A percentile compares a stretch with the other conserved stretches of the same genome.
These are phyloP conservation scores for Vandiemenella viatica DNA, from an alignment of 2,888 invertebrate species.

Conservation along the genomic window DNA sequence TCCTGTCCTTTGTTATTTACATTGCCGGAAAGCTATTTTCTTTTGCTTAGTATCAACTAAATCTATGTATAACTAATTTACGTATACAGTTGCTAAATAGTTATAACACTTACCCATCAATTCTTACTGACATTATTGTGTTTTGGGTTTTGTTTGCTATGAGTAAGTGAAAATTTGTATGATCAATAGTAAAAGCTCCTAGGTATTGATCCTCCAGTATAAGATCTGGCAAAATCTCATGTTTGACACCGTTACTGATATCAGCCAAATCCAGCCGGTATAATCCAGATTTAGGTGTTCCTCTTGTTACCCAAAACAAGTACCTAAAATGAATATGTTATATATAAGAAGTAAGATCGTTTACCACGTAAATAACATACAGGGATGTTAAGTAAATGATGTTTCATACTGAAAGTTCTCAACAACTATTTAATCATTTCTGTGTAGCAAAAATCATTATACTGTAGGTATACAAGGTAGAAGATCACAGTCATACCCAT, in stretches of 20 bases:
- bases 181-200: conserved; percentile 72
- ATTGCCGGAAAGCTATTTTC: too few species aligned
- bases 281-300: conserved; percentile 42
- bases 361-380: background rate
- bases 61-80: too few species aligned
- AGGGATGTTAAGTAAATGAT: background rate
- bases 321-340: conserved; percentile 47
- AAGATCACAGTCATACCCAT: conserved; percentile 46
- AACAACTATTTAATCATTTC: too few species aligned
- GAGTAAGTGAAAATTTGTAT: conserved; percentile 62
- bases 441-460: background rate
- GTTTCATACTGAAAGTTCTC: background rate
- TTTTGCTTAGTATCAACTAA: too few species aligned
- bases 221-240: conserved; percentile 47
- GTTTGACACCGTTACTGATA: conserved; percentile 56
- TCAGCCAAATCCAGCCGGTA: conserved; percentile 63
- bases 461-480: conserved; percentile 1
- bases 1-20: too few species aligned
- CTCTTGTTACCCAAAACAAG: conserved; percentile 58
- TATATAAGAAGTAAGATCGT: too few species aligned
- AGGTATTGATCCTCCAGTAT: conserved; percentile 50
- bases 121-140: conserved; percentile 62
- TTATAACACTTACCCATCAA: conserved; percentile 51
- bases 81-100: too few species aligned
- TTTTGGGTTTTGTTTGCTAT: conserved; percentile 59